phyloP scores from a whole-genome alignment of 2,888 invertebrate species.

The Papilio elwesi region DNA sequence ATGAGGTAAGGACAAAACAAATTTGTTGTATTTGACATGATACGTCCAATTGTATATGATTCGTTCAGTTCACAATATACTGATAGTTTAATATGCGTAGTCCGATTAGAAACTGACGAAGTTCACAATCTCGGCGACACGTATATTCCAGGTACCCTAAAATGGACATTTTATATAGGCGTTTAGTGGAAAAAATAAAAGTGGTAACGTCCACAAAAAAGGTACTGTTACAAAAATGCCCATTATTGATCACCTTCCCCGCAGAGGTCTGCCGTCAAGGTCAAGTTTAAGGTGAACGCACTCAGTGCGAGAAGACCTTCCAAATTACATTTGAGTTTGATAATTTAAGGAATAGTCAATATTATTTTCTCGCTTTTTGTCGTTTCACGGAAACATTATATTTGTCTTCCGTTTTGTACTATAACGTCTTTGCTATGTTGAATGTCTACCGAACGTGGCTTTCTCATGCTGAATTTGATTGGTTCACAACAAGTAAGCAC shows the following conservation, averaged over 20 bases:
- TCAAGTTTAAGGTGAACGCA: slow-evolving; percentile 55
- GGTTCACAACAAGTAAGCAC: no score
- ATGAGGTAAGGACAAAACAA: no score
- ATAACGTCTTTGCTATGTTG: background rate
- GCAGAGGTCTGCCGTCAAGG: slow-evolving; percentile 58
- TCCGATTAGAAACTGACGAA: no score
- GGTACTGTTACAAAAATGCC: slow-evolving; percentile 54
- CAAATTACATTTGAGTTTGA: slow-evolving; percentile 35
- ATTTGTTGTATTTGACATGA: no score
- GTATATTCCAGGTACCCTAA: slow-evolving; percentile 4
- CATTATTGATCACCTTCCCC: slow-evolving; percentile 51
- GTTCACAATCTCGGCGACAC: no score
- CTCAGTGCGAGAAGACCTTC: slow-evolving; percentile 44
- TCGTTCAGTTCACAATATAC: no score
- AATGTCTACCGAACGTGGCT: background rate
- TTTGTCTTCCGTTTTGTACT: background rate
- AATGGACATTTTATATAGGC: background rate
- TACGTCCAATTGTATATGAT: no score
- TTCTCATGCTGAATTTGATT: no score
- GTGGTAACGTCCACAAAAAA: slow-evolving; percentile 46
- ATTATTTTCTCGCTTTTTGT: background rate
- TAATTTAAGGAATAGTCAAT: slow-evolving; percentile 11
- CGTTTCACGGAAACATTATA: background rate
- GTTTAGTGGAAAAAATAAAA: slow-evolving; percentile 16
- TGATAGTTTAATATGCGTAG: no score